Percentiles rank a stretch among this genome's conserved stretches.
phyloP scores from a whole-genome alignment of 2,888 invertebrate genomes.

The Apamea monoglypha region DNA sequence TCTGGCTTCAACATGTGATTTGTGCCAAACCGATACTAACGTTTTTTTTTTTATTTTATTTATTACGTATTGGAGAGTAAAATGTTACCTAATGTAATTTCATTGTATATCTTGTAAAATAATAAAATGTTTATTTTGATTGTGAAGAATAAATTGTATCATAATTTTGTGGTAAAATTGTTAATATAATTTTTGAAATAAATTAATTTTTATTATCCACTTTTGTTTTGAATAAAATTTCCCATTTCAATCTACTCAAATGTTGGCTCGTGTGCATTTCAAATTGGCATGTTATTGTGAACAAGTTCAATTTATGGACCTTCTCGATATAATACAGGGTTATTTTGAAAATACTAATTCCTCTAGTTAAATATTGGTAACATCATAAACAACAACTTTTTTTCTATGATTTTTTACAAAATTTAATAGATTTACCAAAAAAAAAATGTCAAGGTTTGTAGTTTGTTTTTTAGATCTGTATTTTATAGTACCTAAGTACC shows the following conservation, averaged over 20 bases:
- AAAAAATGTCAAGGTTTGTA: too few species aligned
- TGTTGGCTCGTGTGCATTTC: neutral
- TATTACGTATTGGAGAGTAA: slow-evolving; percentile 79
- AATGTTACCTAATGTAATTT: slow-evolving; percentile 83
- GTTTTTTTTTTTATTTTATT: slow-evolving; percentile 72
- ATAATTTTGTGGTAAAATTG: slow-evolving; percentile 76
- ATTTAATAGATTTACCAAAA: too few species aligned
- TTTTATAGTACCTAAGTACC: too few species aligned
- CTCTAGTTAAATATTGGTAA: too few species aligned
- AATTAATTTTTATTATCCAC: slow-evolving; percentile 82
- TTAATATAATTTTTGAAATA: slow-evolving; percentile 85
- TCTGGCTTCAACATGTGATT: slow-evolving; percentile 74
- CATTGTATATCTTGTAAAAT: slow-evolving; percentile 81
- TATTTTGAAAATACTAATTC: too few species aligned
- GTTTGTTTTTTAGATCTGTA: too few species aligned
- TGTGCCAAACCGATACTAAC: slow-evolving; percentile 82
- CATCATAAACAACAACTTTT: too few species aligned
- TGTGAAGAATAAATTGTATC: slow-evolving; percentile 75
- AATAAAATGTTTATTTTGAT: slow-evolving; percentile 71
- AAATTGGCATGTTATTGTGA: neutral
- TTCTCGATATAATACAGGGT: neutral
- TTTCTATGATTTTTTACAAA: too few species aligned
- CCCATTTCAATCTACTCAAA: neutral
- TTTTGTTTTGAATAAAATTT: slow-evolving; percentile 24
- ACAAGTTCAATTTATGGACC: neutral